A percentile compares a stretch with the other conserved stretches of the same genome.
Evolutionary conservation across 2,113 vertebrate species (phyloP).

Genomic region (Numenius arquata): DNA sequence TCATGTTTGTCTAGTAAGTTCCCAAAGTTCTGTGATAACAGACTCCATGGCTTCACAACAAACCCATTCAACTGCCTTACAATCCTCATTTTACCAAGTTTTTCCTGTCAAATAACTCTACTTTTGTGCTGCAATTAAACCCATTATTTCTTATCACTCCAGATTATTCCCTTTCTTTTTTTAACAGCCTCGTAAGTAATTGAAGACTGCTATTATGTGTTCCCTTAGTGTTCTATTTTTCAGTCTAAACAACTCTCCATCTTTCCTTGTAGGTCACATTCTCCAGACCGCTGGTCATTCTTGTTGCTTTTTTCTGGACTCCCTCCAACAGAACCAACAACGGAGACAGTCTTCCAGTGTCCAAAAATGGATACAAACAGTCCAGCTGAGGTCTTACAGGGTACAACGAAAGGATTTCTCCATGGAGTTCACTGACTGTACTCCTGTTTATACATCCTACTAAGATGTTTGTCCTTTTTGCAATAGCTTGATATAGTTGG

Average conservation of each 20-base stretch:
- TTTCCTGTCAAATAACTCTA: neutral
- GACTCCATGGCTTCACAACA: neutral
- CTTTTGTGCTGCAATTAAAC: constrained; percentile 5
- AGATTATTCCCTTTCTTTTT: neutral
- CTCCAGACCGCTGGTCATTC: constrained; percentile 9
- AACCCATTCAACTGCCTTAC: neutral
- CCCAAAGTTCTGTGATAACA: constrained; percentile 17
- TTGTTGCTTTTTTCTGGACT: constrained; percentile 3
- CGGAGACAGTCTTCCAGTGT: neutral
- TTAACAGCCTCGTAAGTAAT: neutral
- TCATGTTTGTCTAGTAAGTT: constrained; percentile 25
- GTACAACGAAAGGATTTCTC: neutral
- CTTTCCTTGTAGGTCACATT: constrained; percentile 37
- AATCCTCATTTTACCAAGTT: neutral
- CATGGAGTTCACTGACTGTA: neutral
- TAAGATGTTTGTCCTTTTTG: constrained; percentile 24
- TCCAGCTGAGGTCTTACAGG: neutral
- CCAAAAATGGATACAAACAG: constrained; percentile 45
- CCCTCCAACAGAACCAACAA: constrained; percentile 16
- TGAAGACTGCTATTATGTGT: neutral
- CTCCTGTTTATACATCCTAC: constrained; percentile 25
- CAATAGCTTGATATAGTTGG: neutral
- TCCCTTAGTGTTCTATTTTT: neutral
- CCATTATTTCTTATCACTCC: constrained; percentile 8
- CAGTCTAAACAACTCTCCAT: constrained; percentile 51